Conservation (phyloP, 1,140 invertebrate species). For the Arctopsyche grandis region DNA sequence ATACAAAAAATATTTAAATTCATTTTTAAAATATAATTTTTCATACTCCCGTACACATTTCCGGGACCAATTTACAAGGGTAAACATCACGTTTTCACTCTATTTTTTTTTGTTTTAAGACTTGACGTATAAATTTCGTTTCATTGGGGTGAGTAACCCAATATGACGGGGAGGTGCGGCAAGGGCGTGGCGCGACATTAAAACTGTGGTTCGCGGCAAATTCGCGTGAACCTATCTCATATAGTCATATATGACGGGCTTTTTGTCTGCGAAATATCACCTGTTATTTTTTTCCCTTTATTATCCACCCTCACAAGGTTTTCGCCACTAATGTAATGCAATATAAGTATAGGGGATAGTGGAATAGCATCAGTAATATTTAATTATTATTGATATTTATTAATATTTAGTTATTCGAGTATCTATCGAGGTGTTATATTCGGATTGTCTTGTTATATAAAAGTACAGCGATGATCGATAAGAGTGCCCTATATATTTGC, state of each 20-base stretch:
- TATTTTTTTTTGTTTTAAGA: neutral
- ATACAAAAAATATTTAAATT: too few species aligned
- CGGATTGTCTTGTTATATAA: too few species aligned
- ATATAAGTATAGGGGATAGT: too few species aligned
- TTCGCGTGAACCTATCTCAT: constrained; percentile 5
- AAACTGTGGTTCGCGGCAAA: constrained; percentile 9
- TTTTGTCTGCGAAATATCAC: neutral
- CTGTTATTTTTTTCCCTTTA: neutral
- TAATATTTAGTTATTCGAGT: too few species aligned
- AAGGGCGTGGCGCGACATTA: constrained; percentile 1
- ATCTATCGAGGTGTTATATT: too few species aligned
- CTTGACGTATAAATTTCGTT: constrained; percentile 14
- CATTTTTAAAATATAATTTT: neutral
- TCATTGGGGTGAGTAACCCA: constrained; percentile 17
- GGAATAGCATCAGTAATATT: too few species aligned
- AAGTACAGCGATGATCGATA: too few species aligned
- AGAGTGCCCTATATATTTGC: neutral
- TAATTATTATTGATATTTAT: too few species aligned
- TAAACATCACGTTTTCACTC: neutral
- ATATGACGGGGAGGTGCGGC: constrained; percentile 15
- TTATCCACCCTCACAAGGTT: neutral
- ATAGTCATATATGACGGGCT: neutral
- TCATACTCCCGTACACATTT: neutral
- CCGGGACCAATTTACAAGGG: neutral
- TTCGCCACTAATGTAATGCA: neutral